Evolutionary conservation across 1,140 invertebrate species (phyloP).

Genomic region (Zophobas atratus): DNA sequence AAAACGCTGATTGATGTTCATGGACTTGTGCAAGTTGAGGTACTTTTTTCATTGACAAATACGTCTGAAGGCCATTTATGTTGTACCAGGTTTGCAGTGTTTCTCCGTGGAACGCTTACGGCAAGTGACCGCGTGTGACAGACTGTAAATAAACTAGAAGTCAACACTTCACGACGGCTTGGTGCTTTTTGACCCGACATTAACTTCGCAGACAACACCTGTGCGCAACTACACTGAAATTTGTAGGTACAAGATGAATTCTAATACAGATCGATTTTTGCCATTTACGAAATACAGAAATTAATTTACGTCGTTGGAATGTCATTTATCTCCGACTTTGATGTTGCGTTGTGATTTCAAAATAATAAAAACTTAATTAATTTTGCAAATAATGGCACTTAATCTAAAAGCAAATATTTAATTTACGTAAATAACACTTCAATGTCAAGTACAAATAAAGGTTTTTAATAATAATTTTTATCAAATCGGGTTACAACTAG

Average conservation of each 20-base stretch:
- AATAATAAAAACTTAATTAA: constrained; percentile 36
- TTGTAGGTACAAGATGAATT: constrained; percentile 20
- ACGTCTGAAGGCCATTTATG: constrained; percentile 22
- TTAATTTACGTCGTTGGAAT: too few species aligned
- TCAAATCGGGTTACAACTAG: constrained; percentile 36
- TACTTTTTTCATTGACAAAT: constrained; percentile 27
- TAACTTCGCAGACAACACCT: constrained; percentile 43
- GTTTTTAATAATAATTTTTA: constrained; percentile 28
- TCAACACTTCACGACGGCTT: constrained; percentile 39
- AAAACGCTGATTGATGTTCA: not conserved
- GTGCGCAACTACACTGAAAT: constrained; percentile 34
- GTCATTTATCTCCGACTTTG: not conserved
- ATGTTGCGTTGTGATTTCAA: not conserved
- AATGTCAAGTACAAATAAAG: constrained; percentile 33
- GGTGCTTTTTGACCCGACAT: constrained; percentile 45
- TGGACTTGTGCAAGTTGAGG: not conserved
- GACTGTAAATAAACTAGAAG: constrained; percentile 48
- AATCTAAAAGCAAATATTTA: constrained; percentile 33
- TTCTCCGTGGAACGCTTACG: constrained; percentile 8
- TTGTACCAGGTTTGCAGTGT: not conserved
- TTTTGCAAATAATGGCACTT: constrained; percentile 1
- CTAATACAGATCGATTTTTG: constrained; percentile 17
- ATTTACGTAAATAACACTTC: constrained; percentile 45
- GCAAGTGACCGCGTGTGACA: constrained; percentile 45
- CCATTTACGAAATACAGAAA: not conserved